These are phyloP conservation scores for Criorhina ranunculi DNA, from an alignment of 2,888 invertebrate species.

Conservation along the genomic window DNA sequence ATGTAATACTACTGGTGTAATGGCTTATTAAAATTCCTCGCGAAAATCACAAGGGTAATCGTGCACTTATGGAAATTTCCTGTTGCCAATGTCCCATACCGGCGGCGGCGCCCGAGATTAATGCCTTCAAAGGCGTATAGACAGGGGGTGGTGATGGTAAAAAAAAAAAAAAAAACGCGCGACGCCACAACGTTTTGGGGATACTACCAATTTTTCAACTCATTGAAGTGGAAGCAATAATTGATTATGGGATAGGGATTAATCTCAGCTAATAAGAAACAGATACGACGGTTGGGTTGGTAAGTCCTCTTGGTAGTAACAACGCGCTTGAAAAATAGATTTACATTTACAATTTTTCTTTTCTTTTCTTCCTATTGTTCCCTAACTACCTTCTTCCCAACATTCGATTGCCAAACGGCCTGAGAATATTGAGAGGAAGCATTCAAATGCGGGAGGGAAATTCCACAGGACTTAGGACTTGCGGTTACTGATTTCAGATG, in stretches of 20 bases:
- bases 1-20: constrained; percentile 62
- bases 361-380: constrained; percentile 21
- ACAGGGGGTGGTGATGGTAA: constrained; percentile 10
- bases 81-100: constrained; percentile 65
- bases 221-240: constrained; percentile 77
- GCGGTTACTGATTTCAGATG: constrained; percentile 73
- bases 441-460: constrained; percentile 38
- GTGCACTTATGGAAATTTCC: constrained; percentile 77
- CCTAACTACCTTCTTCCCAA: constrained; percentile 18
- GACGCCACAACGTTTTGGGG: constrained; percentile 48
- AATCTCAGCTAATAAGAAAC: constrained; percentile 77
- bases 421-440: constrained; percentile 27
- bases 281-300: constrained; percentile 64
- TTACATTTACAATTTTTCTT: constrained; percentile 68
- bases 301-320: constrained; percentile 57
- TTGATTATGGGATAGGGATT: constrained; percentile 76
- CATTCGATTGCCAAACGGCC: constrained; percentile 59
- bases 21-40: constrained; percentile 77
- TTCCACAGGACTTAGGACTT: constrained; percentile 61
- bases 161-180: constrained; percentile 31
- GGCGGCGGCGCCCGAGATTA: constrained; percentile 61
- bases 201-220: constrained; percentile 75
- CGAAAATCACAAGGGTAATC: constrained; percentile 77
- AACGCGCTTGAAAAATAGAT: constrained; percentile 71
- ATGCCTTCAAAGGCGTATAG: constrained; percentile 55